phyloP scores from a whole-genome alignment of 2,888 invertebrate species.

The Quadroppia sp. region DNA sequence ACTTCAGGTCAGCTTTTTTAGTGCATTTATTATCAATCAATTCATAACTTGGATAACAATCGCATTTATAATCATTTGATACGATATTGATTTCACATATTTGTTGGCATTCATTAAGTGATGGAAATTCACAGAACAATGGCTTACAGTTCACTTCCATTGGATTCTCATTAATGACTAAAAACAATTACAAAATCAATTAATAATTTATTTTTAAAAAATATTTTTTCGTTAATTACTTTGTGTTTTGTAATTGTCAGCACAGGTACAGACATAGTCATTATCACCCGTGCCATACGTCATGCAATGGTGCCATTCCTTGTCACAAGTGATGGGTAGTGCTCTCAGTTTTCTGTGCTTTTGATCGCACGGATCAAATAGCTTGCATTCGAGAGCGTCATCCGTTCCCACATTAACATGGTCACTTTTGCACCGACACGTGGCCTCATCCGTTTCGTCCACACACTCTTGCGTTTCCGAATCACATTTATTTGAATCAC shows the following conservation, averaged over 20 bases:
- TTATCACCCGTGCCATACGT: background rate
- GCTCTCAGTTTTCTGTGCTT: background rate
- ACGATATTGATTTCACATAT: background rate
- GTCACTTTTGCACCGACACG: background rate
- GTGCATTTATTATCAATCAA: background rate
- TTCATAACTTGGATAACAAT: background rate
- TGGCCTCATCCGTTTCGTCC: background rate
- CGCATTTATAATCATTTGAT: background rate
- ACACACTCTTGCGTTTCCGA: background rate
- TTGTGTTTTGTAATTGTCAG: background rate
- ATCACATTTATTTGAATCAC: background rate
- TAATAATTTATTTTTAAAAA: background rate
- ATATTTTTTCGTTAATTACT: background rate
- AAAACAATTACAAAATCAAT: background rate
- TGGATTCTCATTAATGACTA: background rate
- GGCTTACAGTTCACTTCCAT: background rate
- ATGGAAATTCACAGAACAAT: background rate
- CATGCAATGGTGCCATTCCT: background rate
- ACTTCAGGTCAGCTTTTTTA: background rate
- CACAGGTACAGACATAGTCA: conserved; percentile 3
- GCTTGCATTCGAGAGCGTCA: background rate
- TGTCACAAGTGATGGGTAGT: background rate
- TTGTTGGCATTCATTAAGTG: background rate
- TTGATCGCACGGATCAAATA: background rate
- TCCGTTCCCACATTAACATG: background rate